phyloP scores from a whole-genome alignment of 2,797 vertebrate species.

The Vipera latastei region DNA sequence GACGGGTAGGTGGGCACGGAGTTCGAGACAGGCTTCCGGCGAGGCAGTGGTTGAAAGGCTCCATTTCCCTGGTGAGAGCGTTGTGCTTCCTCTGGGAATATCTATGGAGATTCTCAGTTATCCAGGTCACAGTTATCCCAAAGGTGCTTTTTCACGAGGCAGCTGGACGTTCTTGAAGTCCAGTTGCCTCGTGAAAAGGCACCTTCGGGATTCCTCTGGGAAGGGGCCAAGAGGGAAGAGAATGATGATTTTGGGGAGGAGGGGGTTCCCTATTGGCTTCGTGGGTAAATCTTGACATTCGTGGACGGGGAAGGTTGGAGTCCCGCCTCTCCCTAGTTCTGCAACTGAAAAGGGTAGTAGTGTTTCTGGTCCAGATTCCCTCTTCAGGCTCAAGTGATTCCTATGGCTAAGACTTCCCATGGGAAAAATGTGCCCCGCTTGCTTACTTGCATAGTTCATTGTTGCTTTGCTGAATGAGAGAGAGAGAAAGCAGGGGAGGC shows the following conservation, averaged over 20 bases:
- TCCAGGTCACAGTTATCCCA: too few species aligned
- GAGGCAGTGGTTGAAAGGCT: background rate
- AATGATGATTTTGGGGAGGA: background rate
- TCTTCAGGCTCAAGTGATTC: constrained; percentile 9
- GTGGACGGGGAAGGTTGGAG: background rate
- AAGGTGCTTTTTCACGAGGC: too few species aligned
- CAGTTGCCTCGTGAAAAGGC: too few species aligned
- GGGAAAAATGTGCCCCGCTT: background rate
- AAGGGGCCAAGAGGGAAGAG: background rate
- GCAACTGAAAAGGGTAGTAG: background rate
- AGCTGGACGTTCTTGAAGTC: too few species aligned
- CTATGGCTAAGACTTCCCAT: background rate
- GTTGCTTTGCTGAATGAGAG: background rate
- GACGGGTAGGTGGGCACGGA: constrained; percentile 56
- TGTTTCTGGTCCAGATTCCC: background rate
- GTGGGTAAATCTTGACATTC: background rate
- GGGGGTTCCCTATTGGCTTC: background rate
- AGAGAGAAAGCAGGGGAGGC: background rate
- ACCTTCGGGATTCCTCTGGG: too few species aligned
- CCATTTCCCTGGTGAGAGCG: background rate
- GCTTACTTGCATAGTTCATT: background rate
- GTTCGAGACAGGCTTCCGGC: constrained; percentile 43
- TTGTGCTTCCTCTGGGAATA: background rate
- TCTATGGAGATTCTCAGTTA: too few species aligned
- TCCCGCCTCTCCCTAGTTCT: background rate